These are phyloP conservation scores for Drosophila tanythrix DNA, from an alignment of 2,888 invertebrate species.

Conservation along the genomic window DNA sequence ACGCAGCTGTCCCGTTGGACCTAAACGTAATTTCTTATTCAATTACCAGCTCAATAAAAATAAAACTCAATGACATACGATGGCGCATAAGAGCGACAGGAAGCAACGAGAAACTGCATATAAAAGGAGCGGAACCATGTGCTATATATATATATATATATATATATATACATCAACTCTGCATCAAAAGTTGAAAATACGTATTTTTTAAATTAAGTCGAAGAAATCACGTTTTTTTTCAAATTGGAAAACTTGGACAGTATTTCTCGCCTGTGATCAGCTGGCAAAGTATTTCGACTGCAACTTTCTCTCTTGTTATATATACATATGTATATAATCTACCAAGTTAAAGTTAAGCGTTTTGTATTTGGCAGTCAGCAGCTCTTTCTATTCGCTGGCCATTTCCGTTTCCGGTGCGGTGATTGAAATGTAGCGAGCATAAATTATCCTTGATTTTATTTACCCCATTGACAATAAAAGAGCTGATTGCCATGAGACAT, in stretches of 20 bases:
- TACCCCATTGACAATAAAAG: slow-evolving; percentile 42
- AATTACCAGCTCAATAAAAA: slow-evolving; percentile 77
- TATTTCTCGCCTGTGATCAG: too few relatives aligned
- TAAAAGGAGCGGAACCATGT: slow-evolving; percentile 13
- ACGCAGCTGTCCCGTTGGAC: slow-evolving; percentile 40
- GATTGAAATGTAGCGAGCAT: slow-evolving; percentile 62
- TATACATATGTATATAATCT: background rate
- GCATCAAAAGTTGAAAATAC: too few relatives aligned
- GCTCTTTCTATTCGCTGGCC: slow-evolving; percentile 29
- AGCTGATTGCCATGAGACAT: slow-evolving; percentile 58
- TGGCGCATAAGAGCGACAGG: slow-evolving; percentile 52
- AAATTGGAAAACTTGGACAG: too few relatives aligned
- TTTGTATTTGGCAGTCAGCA: slow-evolving; percentile 35
- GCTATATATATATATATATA: background rate
- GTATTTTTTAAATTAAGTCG: too few relatives aligned
- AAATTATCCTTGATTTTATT: slow-evolving; percentile 68
- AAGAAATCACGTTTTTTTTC: too few relatives aligned
- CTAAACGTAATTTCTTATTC: slow-evolving; percentile 73
- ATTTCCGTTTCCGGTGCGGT: slow-evolving; percentile 51
- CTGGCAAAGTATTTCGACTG: too few relatives aligned
- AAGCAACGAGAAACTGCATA: slow-evolving; percentile 8
- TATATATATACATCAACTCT: too few relatives aligned
- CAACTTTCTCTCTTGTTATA: too few relatives aligned
- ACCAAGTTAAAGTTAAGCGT: slow-evolving; percentile 48
- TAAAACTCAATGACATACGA: slow-evolving; percentile 71